phyloP scores from a whole-genome alignment of 2,888 invertebrate species.

The Xestobium rufovillosum region DNA sequence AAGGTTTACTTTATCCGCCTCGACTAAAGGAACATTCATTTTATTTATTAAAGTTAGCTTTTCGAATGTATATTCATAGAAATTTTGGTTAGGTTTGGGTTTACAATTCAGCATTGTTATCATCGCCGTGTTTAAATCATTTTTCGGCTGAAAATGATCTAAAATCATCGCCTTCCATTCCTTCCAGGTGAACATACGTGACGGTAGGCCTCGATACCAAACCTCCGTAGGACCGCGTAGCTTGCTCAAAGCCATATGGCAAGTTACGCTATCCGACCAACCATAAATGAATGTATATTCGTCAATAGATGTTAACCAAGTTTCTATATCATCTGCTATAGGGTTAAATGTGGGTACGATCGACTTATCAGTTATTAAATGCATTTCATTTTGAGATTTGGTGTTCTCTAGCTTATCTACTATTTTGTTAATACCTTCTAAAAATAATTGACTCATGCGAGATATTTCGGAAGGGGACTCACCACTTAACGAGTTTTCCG shows the following conservation, averaged over 20 bases:
- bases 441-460: too few relatives aligned
- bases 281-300: slow-evolving; percentile 16
- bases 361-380: too few relatives aligned
- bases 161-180: slow-evolving; percentile 17
- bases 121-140: slow-evolving; percentile 12
- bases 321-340: slow-evolving; percentile 12
- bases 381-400: too few relatives aligned
- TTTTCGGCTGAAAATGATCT: slow-evolving; percentile 15
- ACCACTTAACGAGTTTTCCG: too few relatives aligned
- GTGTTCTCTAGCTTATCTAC: too few relatives aligned
- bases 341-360: slow-evolving; percentile 17
- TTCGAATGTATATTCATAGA: slow-evolving; percentile 14
- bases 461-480: too few relatives aligned
- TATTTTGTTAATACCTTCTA: too few relatives aligned
- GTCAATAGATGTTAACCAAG: slow-evolving; percentile 16
- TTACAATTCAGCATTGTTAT: slow-evolving; percentile 6
- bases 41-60: slow-evolving; percentile 15
- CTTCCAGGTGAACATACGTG: slow-evolving; percentile 15
- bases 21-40: slow-evolving; percentile 5
- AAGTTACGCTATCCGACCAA: slow-evolving; percentile 14
- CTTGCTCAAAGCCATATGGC: slow-evolving; percentile 17
- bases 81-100: neutral
- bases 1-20: slow-evolving; percentile 14
- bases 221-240: slow-evolving; percentile 15
- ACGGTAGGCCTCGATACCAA: slow-evolving; percentile 17